Evolutionary conservation across 2,888 invertebrate genomes (phyloP).

Genomic region (Chymomyza amoena): DNA sequence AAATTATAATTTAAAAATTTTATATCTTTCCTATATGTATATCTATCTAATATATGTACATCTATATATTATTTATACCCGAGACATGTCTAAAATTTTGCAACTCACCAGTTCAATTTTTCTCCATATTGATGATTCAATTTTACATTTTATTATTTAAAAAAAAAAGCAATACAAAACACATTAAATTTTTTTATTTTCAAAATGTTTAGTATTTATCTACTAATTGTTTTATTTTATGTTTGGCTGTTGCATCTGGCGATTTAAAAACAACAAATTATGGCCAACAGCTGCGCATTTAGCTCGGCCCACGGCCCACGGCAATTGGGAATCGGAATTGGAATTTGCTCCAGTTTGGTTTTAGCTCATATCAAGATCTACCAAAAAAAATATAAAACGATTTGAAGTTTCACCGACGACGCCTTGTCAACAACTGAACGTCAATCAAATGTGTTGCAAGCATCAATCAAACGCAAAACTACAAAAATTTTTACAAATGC

Average conservation of each 20-base stretch:
- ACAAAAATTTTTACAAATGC: conserved; percentile 24
- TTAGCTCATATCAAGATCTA: conserved; percentile 11
- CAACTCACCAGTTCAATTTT: background rate
- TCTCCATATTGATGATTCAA: background rate
- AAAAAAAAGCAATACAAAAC: background rate
- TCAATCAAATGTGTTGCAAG: conserved; percentile 49
- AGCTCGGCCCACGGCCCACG: conserved; percentile 11
- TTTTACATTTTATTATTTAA: background rate
- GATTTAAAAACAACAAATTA: background rate
- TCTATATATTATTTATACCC: too few relatives aligned
- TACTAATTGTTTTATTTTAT: background rate
- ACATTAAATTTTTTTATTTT: background rate
- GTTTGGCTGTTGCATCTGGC: background rate
- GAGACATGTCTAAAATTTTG: too few relatives aligned
- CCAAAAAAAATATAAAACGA: conserved; percentile 20
- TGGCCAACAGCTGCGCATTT: conserved; percentile 19
- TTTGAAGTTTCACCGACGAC: conserved; percentile 43
- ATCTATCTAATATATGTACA: too few relatives aligned
- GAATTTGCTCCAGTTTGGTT: conserved; percentile 6
- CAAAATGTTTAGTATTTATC: background rate
- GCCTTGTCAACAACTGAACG: conserved; percentile 50
- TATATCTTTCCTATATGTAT: too few relatives aligned
- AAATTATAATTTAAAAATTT: too few relatives aligned
- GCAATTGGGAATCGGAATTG: background rate
- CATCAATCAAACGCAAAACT: conserved; percentile 37